phyloP scores from a whole-genome alignment of 1,140 invertebrate genomes.

The Polypedilum vanderplanki region DNA sequence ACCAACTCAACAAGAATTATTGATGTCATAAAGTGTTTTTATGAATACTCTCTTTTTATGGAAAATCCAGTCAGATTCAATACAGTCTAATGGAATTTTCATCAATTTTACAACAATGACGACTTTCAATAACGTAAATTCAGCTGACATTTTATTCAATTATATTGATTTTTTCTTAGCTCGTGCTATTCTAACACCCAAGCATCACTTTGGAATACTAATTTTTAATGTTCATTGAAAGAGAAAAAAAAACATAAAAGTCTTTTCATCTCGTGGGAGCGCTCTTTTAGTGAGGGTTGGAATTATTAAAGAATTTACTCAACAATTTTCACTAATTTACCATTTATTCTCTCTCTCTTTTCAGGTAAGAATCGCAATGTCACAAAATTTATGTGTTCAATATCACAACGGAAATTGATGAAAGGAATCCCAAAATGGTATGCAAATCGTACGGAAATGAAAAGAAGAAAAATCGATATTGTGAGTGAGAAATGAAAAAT shows the following conservation, averaged over 20 bases:
- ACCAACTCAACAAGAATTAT: too few relatives aligned
- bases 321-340: too few relatives aligned
- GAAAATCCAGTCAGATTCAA: not conserved
- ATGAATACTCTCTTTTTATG: not conserved
- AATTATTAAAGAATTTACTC: too few relatives aligned
- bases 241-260: not conserved
- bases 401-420: too few relatives aligned
- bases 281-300: too few relatives aligned
- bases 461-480: conserved; percentile 1
- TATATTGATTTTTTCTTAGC: conserved; percentile 1
- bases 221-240: not conserved
- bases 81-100: conserved; percentile 19
- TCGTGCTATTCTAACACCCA: not conserved
- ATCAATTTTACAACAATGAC: not conserved
- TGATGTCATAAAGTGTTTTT: not conserved
- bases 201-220: not conserved
- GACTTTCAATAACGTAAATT: too few relatives aligned
- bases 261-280: too few relatives aligned
- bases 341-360: too few relatives aligned
- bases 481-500: not conserved
- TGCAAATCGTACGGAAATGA: not conserved
- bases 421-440: not conserved
- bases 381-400: too few relatives aligned
- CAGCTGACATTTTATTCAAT: conserved; percentile 1
- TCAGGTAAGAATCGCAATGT: too few relatives aligned